Conservation (phyloP, 2,113 vertebrate genomes). For the Meriones unguiculatus region DNA sequence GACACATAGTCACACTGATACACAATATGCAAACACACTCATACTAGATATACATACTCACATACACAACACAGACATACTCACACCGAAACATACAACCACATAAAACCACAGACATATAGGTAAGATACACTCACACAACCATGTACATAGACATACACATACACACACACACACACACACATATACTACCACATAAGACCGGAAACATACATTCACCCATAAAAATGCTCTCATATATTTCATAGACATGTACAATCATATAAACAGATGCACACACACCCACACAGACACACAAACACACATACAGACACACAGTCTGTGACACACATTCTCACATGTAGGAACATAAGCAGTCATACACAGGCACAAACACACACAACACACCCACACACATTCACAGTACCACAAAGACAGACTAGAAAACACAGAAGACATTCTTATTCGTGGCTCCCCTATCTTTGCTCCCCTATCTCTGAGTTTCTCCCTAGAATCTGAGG, state of each 20-base stretch:
- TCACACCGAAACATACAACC: neutral
- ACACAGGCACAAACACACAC: neutral
- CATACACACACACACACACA: neutral
- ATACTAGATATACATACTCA: neutral
- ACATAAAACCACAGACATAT: neutral
- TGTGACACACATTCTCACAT: neutral
- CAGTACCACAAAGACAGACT: neutral
- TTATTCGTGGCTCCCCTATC: neutral
- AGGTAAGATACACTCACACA: neutral
- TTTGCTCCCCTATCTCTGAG: neutral
- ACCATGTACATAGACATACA: neutral
- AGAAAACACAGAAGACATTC: neutral
- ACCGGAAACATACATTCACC: neutral
- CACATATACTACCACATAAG: no score
- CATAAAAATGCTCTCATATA: neutral
- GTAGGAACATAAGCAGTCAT: neutral
- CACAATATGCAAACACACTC: neutral
- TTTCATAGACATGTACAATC: neutral
- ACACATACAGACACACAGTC: neutral
- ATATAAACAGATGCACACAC: neutral
- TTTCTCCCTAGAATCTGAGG: neutral
- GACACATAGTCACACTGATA: neutral
- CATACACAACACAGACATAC: neutral
- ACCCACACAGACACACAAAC: neutral
- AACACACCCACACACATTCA: neutral